phyloP scores from a whole-genome alignment of 2,888 invertebrate species.

The Polymixis lichenea region DNA sequence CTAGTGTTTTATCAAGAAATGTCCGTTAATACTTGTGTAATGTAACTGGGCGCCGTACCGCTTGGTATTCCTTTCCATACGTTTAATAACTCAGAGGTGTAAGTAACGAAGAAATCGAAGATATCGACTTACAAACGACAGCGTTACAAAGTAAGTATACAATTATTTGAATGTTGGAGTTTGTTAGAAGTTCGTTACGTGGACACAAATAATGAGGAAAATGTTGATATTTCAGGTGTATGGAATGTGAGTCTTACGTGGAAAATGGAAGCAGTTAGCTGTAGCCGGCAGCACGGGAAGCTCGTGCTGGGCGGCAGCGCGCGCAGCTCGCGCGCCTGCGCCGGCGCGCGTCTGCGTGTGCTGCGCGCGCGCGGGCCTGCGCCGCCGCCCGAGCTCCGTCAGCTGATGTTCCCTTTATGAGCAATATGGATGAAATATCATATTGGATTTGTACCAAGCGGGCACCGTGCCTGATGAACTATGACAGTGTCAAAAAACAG shows the following conservation, averaged over 20 bases:
- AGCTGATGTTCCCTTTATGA: slow-evolving; percentile 82
- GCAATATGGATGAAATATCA: slow-evolving; percentile 87
- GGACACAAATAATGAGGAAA: slow-evolving; percentile 31
- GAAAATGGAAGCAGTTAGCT: slow-evolving; percentile 63
- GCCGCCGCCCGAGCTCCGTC: slow-evolving; percentile 46
- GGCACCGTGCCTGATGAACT: slow-evolving; percentile 86
- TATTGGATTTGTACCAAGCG: slow-evolving; percentile 87
- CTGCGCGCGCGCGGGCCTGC: slow-evolving; percentile 62
- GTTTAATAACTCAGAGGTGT: slow-evolving; percentile 16
- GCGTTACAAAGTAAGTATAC: slow-evolving; percentile 45
- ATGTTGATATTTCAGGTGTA: slow-evolving; percentile 77
- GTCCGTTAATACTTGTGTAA: slow-evolving; percentile 37
- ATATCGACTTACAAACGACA: slow-evolving; percentile 23
- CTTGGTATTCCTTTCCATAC: slow-evolving; percentile 54
- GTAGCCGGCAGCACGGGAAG: slow-evolving; percentile 56
- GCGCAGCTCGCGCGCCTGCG: slow-evolving; percentile 71
- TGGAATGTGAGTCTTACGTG: slow-evolving; percentile 79
- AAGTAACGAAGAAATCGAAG: slow-evolving; percentile 24
- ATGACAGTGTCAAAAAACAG: slow-evolving; percentile 81
- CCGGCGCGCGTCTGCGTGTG: slow-evolving; percentile 74
- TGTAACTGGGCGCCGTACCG: slow-evolving; percentile 47
- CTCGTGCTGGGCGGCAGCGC: slow-evolving; percentile 54
- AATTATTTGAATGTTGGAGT: neutral
- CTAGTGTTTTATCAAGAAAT: slow-evolving; percentile 18
- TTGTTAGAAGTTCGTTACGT: slow-evolving; percentile 29